These are phyloP conservation scores for Anolis sagrei DNA, from an alignment of 2,113 vertebrate genomes.

Conservation along the genomic window DNA sequence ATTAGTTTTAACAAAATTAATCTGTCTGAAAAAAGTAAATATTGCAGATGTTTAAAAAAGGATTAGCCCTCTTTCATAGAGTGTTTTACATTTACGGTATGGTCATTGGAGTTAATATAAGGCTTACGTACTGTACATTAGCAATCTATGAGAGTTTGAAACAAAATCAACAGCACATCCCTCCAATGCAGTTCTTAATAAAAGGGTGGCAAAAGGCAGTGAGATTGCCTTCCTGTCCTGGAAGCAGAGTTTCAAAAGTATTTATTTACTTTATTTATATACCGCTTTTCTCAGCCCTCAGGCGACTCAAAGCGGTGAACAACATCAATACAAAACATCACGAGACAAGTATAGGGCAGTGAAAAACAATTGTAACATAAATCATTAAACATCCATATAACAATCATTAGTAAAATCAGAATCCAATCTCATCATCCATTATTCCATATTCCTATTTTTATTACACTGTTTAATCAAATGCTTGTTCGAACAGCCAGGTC, in stretches of 20 bases:
- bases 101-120: conserved; percentile 4
- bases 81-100: conserved; percentile 14
- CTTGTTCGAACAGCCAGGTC: too few relatives aligned
- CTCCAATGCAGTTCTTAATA: conserved; percentile 34
- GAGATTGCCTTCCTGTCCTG: conserved; percentile 41
- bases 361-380: too few relatives aligned
- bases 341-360: too few relatives aligned
- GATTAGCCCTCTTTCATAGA: background rate
- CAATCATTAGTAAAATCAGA: too few relatives aligned
- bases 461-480: too few relatives aligned
- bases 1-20: conserved; percentile 30
- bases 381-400: too few relatives aligned
- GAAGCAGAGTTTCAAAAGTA: conserved; percentile 44
- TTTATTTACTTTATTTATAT: too few relatives aligned
- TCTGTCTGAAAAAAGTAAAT: conserved; percentile 20
- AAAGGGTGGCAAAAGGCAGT: conserved; percentile 20
- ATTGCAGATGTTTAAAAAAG: conserved; percentile 31
- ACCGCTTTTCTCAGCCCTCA: too few relatives aligned
- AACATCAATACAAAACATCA: too few relatives aligned
- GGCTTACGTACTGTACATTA: conserved; percentile 25
- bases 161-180: conserved; percentile 45
- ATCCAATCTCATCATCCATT: too few relatives aligned
- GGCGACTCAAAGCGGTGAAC: too few relatives aligned
- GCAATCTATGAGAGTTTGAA: conserved; percentile 22
- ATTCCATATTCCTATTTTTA: too few relatives aligned